These are phyloP conservation scores for Drosophila neoperkinsi DNA, from an alignment of 2,888 invertebrate species.

Conservation along the genomic window DNA sequence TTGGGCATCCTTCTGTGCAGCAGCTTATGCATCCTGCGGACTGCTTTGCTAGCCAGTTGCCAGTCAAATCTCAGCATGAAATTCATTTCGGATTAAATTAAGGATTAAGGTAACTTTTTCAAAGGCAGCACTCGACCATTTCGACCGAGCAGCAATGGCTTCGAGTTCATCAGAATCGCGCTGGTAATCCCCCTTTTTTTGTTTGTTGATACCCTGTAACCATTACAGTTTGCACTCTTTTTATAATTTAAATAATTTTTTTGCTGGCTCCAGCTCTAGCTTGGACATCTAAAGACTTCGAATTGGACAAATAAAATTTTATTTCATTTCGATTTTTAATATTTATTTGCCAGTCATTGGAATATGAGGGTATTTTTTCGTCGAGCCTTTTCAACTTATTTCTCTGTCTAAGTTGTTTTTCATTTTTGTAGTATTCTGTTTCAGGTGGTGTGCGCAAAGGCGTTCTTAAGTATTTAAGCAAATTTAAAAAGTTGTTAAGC, in stretches of 20 bases:
- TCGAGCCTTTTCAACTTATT: not conserved
- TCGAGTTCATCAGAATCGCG: constrained; percentile 25
- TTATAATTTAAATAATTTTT: not conserved
- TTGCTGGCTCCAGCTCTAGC: not conserved
- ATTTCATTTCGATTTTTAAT: not conserved
- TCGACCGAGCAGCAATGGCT: constrained; percentile 14
- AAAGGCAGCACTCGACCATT: constrained; percentile 34
- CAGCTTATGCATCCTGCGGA: constrained; percentile 6
- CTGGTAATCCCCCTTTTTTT: constrained; percentile 5
- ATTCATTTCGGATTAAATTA: constrained; percentile 72
- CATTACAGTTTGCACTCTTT: not conserved
- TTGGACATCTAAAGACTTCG: not conserved
- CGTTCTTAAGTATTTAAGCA: constrained; percentile 72
- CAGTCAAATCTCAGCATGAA: constrained; percentile 72
- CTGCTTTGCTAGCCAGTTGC: constrained; percentile 17
- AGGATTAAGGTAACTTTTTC: constrained; percentile 75
- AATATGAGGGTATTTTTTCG: constrained; percentile 2
- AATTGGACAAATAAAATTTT: not conserved
- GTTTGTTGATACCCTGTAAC: not conserved
- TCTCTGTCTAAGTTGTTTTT: not conserved
- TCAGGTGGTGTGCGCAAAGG: constrained; percentile 29
- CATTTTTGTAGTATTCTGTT: constrained; percentile 18
- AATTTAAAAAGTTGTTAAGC: constrained; percentile 79
- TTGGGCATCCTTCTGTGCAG: constrained; percentile 3
- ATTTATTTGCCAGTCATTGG: not conserved